Conservation (phyloP, 2,888 invertebrate genomes). For the Agrotis ipsilon region DNA sequence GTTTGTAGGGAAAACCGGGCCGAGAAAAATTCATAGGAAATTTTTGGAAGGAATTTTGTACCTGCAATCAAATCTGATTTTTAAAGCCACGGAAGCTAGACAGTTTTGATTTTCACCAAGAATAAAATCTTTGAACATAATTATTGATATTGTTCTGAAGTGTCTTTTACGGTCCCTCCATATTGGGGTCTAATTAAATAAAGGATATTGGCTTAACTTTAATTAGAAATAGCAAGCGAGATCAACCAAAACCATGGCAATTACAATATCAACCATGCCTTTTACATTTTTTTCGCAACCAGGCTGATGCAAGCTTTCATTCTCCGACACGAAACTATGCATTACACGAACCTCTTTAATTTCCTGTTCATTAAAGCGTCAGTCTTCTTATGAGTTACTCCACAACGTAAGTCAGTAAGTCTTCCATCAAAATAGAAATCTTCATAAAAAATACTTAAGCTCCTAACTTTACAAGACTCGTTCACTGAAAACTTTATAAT, state of each 20-base stretch:
- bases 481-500: conserved; percentile 71
- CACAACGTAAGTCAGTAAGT: conserved; percentile 36
- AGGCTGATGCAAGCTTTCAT: not conserved
- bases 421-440: conserved; percentile 45
- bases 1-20: not conserved
- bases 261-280: too few relatives aligned
- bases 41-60: not conserved
- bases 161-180: too few relatives aligned
- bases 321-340: not conserved
- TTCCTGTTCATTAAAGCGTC: conserved; percentile 27
- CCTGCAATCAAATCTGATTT: not conserved
- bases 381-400: not conserved
- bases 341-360: conserved; percentile 7
- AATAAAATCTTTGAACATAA: too few relatives aligned
- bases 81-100: too few relatives aligned
- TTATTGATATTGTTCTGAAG: too few relatives aligned
- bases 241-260: too few relatives aligned
- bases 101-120: too few relatives aligned
- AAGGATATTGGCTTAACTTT: too few relatives aligned
- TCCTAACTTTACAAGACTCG: conserved; percentile 65
- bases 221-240: too few relatives aligned
- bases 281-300: not conserved
- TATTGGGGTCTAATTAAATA: too few relatives aligned
- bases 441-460: conserved; percentile 65
- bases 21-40: not conserved